These are phyloP conservation scores for Philotrypesis tridentata DNA, from an alignment of 1,140 invertebrate species.

Conservation along the genomic window DNA sequence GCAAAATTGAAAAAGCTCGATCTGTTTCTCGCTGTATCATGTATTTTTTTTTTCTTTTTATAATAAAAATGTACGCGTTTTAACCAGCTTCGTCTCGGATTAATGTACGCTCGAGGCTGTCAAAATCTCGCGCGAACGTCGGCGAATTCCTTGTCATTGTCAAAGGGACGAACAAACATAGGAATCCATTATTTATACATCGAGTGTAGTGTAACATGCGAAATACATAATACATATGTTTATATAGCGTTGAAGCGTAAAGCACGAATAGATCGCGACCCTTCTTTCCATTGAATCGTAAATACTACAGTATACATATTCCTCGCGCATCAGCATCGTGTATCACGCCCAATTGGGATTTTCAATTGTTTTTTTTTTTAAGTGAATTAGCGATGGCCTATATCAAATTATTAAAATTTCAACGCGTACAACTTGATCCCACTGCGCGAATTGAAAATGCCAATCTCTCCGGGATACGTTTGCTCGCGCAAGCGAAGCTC, in stretches of 20 bases:
- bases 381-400: not conserved
- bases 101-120: constrained; percentile 31
- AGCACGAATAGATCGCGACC: not conserved
- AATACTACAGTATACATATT: too few relatives aligned
- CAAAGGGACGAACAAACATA: not conserved
- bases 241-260: not conserved
- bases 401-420: not conserved
- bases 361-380: not conserved
- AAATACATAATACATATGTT: not conserved
- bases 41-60: too few relatives aligned
- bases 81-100: not conserved
- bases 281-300: not conserved
- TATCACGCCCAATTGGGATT: not conserved
- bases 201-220: not conserved
- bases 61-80: not conserved
- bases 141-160: constrained; percentile 11
- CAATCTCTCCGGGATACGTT: not conserved
- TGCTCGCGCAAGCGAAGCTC: too few relatives aligned
- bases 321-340: not conserved
- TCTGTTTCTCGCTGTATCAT: not conserved
- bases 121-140: constrained; percentile 34
- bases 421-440: not conserved
- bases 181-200: not conserved
- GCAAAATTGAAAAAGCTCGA: not conserved
- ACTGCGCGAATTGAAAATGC: not conserved